These are phyloP conservation scores for Picathartes gymnocephalus DNA, from an alignment of 2,113 vertebrate species.

Conservation along the genomic window DNA sequence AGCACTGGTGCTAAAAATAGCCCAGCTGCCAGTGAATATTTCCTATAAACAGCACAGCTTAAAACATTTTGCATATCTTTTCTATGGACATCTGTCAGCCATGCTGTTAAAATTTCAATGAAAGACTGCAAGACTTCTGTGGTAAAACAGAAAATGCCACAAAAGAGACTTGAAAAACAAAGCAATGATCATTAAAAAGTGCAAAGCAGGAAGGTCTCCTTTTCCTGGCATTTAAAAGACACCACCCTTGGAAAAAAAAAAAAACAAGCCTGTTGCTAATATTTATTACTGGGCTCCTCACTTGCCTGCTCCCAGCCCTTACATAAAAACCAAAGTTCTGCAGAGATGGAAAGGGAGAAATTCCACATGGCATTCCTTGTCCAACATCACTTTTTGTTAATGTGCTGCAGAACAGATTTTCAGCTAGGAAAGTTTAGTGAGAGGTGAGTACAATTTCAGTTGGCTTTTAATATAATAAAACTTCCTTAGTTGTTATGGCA, in stretches of 20 bases:
- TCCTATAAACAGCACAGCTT: constrained; percentile 9
- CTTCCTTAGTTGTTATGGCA: not conserved
- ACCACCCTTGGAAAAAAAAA: constrained; percentile 45
- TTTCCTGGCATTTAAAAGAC: constrained; percentile 72
- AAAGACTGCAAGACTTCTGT: not conserved
- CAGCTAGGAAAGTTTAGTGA: not conserved
- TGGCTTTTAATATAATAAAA: not conserved
- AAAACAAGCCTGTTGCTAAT: not conserved
- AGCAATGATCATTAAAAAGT: constrained; percentile 15
- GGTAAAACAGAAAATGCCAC: not conserved
- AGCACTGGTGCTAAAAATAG: constrained; percentile 62
- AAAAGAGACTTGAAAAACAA: constrained; percentile 21
- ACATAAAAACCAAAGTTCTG: not conserved
- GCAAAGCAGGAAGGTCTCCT: constrained; percentile 71
- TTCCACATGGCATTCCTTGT: not conserved
- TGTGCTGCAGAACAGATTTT: not conserved
- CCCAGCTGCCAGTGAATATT: not conserved
- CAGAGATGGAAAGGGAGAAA: not conserved
- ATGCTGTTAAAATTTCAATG: not conserved
- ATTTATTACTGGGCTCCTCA: not conserved
- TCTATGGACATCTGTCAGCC: constrained; percentile 19
- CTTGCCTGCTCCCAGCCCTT: not conserved
- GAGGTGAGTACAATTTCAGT: not conserved
- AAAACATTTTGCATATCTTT: not conserved
- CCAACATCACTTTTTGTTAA: not conserved